Base-by-base conservation (phyloP, 92 coral and sea anemone genomes). In the Hydrozoanthus gracilis region DNA sequence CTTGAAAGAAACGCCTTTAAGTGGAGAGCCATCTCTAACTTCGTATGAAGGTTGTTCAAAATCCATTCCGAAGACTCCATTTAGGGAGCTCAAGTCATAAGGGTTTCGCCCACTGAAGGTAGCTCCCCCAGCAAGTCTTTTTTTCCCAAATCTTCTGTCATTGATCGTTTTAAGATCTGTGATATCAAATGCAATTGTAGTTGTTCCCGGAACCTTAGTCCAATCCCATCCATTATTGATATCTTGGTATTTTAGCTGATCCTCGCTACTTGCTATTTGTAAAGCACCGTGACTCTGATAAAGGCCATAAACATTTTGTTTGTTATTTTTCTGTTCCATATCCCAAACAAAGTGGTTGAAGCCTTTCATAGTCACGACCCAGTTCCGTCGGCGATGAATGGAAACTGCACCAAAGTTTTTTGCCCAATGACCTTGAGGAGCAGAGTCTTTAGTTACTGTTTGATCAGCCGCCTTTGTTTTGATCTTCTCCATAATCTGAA, bases 281-380 rank as follows among this genome's bases (percentile, higher is more conserved):
- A 87, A 44, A 16, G 71, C 71, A 6, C 71, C 71, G 44, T 66
- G 71, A 66, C 71, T 66, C 44, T 66, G 71, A 52, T 79, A 79
- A 10, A 70, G 54, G 4, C 87, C 90, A 27, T 54, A 87, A 3
- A 51, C 60, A 60, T 87, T 87, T 49, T 87, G 46, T 16, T 14
- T n/a, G n/a, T n/a, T 3, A 16, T 6, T 5, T 5, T 48, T 44
- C 2, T 9, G 10, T 54, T 87, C 90, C 4, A 58, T 71, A 58
- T 88, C 90, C 90, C 90, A 88, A 55, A 82, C 50, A 58, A 20
- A 88, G 55, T 86, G 46, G 50, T 82, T 88, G 73, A 88, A 88
- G 1, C 90, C 87, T 60, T 88, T 88, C 18, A 68, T 8, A 27
- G 73, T 68, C 73, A 68, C 73, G 13, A 76, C 86, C 90, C 90